phyloP scores from a whole-genome alignment of 2,888 invertebrate genomes.

The Coronaproctus castanopsis region DNA sequence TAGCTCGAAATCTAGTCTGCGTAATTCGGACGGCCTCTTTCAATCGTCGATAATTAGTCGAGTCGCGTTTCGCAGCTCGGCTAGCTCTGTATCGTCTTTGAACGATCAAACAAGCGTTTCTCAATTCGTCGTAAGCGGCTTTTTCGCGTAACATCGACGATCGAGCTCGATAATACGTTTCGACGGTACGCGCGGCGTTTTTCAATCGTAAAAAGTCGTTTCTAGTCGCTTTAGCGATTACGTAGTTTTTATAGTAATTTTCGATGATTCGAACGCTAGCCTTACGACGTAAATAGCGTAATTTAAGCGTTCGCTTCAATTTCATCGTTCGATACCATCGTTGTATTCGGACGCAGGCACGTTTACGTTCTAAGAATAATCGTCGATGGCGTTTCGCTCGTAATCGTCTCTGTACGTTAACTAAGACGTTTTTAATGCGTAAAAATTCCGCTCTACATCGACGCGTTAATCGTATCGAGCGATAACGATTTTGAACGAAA shows the following conservation, averaged over 20 bases:
- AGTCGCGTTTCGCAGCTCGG: conserved; percentile 1
- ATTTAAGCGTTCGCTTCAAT: neutral
- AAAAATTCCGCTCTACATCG: neutral
- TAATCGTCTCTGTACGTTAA: neutral
- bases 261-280: conserved; percentile 1
- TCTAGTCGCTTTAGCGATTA: neutral
- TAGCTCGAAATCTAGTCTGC: conserved; percentile 13
- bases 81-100: conserved; percentile 9
- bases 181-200: neutral
- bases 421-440: neutral
- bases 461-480: conserved; percentile 6
- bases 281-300: conserved; percentile 7
- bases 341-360: conserved; percentile 6
- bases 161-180: conserved; percentile 1
- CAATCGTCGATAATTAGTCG: neutral
- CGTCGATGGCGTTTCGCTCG: neutral
- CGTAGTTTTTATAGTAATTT: neutral
- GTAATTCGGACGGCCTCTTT: conserved; percentile 8
- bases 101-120: neutral
- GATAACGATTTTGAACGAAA: conserved; percentile 5
- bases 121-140: neutral
- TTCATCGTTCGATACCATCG: neutral
- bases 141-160: neutral
- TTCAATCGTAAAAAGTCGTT: neutral
- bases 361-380: conserved; percentile 2